Percentiles rank a stretch among this genome's conserved stretches.
These are phyloP conservation scores for Tragelaphus strepsiceros DNA, from an alignment of 2,113 vertebrate genomes.

Conservation along the genomic window DNA sequence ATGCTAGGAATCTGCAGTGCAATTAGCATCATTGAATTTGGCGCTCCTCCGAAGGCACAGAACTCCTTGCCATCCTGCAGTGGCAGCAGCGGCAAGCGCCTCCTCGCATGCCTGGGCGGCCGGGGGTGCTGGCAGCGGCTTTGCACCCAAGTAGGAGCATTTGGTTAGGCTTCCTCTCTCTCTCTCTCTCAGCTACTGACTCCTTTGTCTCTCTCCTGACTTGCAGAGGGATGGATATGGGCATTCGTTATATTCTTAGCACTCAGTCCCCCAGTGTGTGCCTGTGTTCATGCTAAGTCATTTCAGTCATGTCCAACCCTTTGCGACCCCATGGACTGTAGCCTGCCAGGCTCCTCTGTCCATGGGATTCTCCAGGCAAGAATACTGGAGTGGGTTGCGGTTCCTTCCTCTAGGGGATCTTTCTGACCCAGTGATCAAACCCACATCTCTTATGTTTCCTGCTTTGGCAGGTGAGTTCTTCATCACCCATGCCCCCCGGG, in stretches of 20 bases:
- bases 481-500: background rate
- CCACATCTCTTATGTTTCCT: background rate
- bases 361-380: background rate
- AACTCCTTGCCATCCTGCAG: constrained; percentile 69
- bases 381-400: background rate
- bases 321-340: background rate
- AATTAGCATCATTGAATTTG: constrained; percentile 85
- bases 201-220: constrained; percentile 26
- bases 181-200: background rate
- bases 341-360: background rate
- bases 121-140: constrained; percentile 65
- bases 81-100: constrained; percentile 54
- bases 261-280: background rate
- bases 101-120: constrained; percentile 46
- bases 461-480: background rate
- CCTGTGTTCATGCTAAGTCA: background rate
- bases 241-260: background rate
- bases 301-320: background rate
- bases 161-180: background rate
- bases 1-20: constrained; percentile 83
- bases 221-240: background rate
- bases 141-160: constrained; percentile 2
- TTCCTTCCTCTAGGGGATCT: background rate
- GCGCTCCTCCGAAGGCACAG: constrained; percentile 76
- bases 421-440: background rate